Conservation (phyloP, 1,140 invertebrate species). For the Helicoverpa armigera region DNA sequence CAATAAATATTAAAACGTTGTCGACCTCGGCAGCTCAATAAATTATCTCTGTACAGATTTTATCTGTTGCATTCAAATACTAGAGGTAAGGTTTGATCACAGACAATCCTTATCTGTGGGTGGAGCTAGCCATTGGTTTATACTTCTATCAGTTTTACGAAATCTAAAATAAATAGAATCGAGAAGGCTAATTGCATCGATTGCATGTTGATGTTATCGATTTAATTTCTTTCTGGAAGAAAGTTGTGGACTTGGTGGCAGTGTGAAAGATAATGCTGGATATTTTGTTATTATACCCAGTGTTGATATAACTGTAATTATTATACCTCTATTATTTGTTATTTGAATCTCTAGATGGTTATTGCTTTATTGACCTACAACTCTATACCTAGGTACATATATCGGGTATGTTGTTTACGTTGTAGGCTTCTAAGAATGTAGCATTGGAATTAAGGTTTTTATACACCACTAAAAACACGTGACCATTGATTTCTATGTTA, state of each 20-base stretch:
- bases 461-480: no score
- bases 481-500: no score
- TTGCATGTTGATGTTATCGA: not conserved
- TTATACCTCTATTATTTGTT: no score
- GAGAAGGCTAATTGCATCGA: not conserved
- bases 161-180: slow-evolving; percentile 10
- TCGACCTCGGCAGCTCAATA: not conserved
- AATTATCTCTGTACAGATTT: slow-evolving; percentile 11
- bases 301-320: no score
- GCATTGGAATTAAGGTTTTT: no score
- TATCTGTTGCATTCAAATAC: slow-evolving; percentile 8
- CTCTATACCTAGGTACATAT: no score
- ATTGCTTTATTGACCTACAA: no score
- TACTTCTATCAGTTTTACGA: not conserved
- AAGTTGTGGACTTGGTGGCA: not conserved
- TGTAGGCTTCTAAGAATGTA: no score
- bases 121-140: slow-evolving; percentile 2
- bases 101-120: slow-evolving; percentile 2
- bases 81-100: slow-evolving; percentile 3
- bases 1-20: not conserved
- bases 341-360: no score
- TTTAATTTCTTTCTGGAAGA: not conserved
- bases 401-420: no score
- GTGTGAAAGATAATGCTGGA: no score
- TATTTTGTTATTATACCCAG: no score